phyloP scores from a whole-genome alignment of 2,113 vertebrate genomes.

The Lates calcarifer region DNA sequence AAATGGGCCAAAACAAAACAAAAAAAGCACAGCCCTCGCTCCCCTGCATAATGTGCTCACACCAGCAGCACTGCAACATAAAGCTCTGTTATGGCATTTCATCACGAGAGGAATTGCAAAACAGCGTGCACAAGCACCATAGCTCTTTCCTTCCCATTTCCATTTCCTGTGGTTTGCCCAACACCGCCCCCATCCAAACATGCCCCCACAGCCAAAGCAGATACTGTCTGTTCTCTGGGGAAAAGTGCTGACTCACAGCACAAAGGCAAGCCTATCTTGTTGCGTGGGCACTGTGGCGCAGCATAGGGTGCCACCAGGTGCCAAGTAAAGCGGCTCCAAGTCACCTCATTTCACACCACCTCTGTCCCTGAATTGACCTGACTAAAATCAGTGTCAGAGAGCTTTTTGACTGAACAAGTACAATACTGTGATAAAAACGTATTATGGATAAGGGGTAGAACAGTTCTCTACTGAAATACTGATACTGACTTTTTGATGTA shows the following conservation, averaged over 20 bases:
- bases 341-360: conserved; percentile 29
- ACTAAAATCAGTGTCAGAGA: conserved; percentile 1
- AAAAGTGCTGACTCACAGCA: conserved; percentile 81
- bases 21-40: conserved; percentile 17
- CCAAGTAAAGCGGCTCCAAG: conserved; percentile 50
- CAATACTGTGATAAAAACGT: not conserved
- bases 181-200: conserved; percentile 41
- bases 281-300: conserved; percentile 46
- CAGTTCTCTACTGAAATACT: not conserved
- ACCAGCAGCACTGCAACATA: conserved; percentile 43
- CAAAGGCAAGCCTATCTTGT: conserved; percentile 62
- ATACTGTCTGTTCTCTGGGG: conserved; percentile 58
- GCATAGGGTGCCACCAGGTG: conserved; percentile 42
- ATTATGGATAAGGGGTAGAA: not conserved
- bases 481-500: not conserved
- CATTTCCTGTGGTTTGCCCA: conserved; percentile 63
- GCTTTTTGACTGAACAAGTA: not conserved
- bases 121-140: conserved; percentile 57
- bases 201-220: conserved; percentile 59
- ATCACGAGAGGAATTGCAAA: conserved; percentile 57
- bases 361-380: conserved; percentile 4
- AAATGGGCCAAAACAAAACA: conserved; percentile 13
- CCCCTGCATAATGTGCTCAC: not conserved
- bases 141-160: conserved; percentile 69
- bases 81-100: conserved; percentile 58